Conservation (phyloP, 2,888 invertebrate species). For the Plutella xylostella region DNA sequence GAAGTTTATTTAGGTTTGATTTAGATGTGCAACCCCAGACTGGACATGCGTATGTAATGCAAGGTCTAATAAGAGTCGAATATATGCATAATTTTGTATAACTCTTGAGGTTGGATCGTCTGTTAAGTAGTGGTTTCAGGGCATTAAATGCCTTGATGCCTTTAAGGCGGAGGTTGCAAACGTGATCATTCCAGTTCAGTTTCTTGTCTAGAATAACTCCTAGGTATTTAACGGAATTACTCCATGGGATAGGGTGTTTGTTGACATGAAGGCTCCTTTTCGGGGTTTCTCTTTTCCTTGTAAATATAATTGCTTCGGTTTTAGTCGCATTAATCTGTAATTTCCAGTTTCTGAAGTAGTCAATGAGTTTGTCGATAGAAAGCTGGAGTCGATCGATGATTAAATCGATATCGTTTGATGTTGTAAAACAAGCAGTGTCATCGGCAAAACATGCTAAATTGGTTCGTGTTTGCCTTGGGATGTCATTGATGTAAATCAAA, state of each 20-base stretch:
- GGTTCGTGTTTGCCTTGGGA: constrained; percentile 3
- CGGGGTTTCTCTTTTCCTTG: neutral
- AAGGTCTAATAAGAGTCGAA: constrained; percentile 3
- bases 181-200: constrained; percentile 6
- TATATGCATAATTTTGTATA: constrained; percentile 2
- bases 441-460: constrained; percentile 12
- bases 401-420: constrained; percentile 7
- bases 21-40: constrained; percentile 8
- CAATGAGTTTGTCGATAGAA: constrained; percentile 1
- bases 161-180: neutral
- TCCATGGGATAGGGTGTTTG: constrained; percentile 3
- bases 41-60: constrained; percentile 7
- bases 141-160: constrained; percentile 1
- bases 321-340: constrained; percentile 9
- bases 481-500: constrained; percentile 7
- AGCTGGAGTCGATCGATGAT: constrained; percentile 9
- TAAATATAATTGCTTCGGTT: constrained; percentile 8
- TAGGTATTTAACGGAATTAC: constrained; percentile 2
- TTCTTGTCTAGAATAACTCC: constrained; percentile 6
- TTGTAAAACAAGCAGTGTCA: constrained; percentile 12
- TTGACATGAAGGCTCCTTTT: neutral
- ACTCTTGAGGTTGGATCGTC: neutral
- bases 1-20: constrained; percentile 1
- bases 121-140: constrained; percentile 5
- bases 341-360: constrained; percentile 10